Evolutionary conservation across 2,113 vertebrate species (phyloP).

Genomic region (Struthidea cinerea): DNA sequence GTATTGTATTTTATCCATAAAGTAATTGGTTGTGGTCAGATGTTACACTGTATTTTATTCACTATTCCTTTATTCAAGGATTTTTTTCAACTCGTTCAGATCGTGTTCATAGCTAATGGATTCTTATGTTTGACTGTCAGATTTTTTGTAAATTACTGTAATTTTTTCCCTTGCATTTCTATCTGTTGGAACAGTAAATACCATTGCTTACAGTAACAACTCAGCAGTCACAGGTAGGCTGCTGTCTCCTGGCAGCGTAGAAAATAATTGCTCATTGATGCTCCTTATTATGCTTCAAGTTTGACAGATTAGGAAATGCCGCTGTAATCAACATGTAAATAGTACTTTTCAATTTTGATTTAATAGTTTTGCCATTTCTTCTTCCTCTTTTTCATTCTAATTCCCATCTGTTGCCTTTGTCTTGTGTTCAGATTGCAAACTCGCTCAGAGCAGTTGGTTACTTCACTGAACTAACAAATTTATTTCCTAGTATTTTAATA

Average conservation of each 20-base stretch:
- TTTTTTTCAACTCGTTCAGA: neutral
- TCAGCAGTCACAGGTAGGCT: neutral
- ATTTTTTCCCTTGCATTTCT: neutral
- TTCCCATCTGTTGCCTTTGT: neutral
- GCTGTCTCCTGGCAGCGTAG: neutral
- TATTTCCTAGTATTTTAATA: neutral
- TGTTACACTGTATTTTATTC: neutral
- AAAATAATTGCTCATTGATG: neutral
- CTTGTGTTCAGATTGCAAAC: neutral
- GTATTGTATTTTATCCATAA: neutral
- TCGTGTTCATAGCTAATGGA: neutral
- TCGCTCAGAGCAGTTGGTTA: neutral
- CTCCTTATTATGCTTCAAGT: neutral
- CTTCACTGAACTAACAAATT: neutral
- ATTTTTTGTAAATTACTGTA: neutral
- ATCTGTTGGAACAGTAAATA: neutral
- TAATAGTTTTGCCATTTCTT: neutral
- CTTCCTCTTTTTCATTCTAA: neutral
- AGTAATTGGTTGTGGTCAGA: neutral
- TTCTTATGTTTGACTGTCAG: neutral
- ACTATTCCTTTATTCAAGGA: neutral
- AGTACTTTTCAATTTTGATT: constrained; percentile 18
- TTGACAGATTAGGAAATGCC: neutral
- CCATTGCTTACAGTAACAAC: neutral
- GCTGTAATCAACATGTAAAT: neutral